Percentiles rank a stretch among this genome's conserved stretches.
phyloP scores from a whole-genome alignment of 2,113 vertebrate genomes.

The Dromas ardeola region DNA sequence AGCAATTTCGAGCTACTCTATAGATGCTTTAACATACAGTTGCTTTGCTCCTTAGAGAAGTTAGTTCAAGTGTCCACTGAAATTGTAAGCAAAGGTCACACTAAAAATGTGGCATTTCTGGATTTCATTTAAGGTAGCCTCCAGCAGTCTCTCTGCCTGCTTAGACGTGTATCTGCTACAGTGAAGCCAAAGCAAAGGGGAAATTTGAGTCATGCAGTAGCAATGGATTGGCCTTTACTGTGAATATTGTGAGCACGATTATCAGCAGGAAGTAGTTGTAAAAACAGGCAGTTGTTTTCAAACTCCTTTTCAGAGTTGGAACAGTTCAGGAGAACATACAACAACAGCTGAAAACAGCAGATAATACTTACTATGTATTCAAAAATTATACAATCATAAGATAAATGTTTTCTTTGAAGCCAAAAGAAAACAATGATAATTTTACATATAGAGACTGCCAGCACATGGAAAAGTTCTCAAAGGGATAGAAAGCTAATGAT shows the following conservation, averaged over 20 bases:
- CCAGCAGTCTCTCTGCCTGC: background rate
- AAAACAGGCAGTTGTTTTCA: constrained; percentile 67
- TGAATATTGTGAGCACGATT: constrained; percentile 43
- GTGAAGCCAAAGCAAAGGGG: background rate
- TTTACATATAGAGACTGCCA: background rate
- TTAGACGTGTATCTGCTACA: background rate
- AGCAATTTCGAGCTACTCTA: background rate
- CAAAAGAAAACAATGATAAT: constrained; percentile 23
- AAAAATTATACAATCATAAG: constrained; percentile 6
- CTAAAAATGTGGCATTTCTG: constrained; percentile 34
- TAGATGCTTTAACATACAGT: background rate
- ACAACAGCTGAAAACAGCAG: constrained; percentile 45
- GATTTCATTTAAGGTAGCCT: constrained; percentile 46
- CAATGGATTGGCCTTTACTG: constrained; percentile 22
- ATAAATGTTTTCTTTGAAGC: constrained; percentile 50
- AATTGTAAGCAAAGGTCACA: constrained; percentile 27
- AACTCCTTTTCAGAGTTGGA: constrained; percentile 28
- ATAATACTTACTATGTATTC: constrained; percentile 53
- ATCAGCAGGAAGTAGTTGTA: constrained; percentile 71
- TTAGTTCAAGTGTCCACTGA: background rate
- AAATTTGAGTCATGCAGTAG: constrained; percentile 63
- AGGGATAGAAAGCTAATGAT: background rate
- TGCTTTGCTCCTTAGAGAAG: background rate
- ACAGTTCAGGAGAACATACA: constrained; percentile 25
- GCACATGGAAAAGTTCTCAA: background rate